Conservation (phyloP, 2,797 vertebrate species). For the Corythornis leucogaster region DNA sequence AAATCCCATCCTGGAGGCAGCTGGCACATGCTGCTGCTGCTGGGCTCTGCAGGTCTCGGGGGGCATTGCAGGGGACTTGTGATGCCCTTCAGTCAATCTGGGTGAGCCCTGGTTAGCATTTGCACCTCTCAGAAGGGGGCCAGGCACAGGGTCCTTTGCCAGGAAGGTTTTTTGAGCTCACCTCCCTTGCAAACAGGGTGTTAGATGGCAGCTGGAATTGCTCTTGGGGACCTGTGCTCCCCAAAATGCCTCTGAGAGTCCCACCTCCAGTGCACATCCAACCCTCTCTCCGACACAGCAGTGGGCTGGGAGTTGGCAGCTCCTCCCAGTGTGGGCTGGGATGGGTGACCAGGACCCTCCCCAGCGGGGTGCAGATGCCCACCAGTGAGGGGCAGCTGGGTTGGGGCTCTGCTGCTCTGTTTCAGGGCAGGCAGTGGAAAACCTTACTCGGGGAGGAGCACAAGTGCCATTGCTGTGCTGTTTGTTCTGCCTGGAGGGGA, state of each 20-base stretch:
- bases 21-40: not conserved
- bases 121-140: not conserved
- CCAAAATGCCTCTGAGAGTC: not conserved
- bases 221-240: not conserved
- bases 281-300: not conserved
- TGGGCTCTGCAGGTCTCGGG: not conserved
- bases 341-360: not conserved
- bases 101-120: not conserved
- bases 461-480: accelerated
- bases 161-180: not conserved
- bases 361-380: not conserved
- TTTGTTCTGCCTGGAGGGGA: not conserved
- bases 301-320: accelerated
- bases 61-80: accelerated
- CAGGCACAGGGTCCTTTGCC: not conserved
- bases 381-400: not conserved
- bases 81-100: not conserved
- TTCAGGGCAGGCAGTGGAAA: accelerated
- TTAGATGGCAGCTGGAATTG: not conserved
- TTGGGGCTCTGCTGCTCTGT: not conserved
- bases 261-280: accelerated
- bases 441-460: not conserved
- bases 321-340: not conserved
- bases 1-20: not conserved
- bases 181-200: not conserved